These are phyloP conservation scores for Nomada ferruginata DNA, from an alignment of 2,888 invertebrate genomes.

Conservation along the genomic window DNA sequence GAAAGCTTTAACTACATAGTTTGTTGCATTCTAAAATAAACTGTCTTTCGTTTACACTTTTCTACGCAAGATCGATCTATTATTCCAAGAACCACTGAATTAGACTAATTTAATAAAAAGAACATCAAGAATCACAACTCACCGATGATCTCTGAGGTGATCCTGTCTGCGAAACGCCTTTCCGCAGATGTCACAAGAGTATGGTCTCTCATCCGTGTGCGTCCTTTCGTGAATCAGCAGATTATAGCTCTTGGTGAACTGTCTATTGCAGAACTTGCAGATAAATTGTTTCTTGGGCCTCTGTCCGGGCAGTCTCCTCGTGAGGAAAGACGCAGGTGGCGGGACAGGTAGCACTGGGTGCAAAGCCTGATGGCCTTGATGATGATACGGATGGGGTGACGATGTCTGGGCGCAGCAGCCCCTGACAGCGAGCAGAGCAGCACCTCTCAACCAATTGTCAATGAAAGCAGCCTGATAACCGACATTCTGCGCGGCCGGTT, in stretches of 20 bases:
- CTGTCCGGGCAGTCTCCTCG: constrained; percentile 90
- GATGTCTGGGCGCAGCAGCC: constrained; percentile 82
- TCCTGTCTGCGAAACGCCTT: constrained; percentile 99
- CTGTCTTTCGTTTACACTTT: too few relatives aligned
- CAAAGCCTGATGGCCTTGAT: constrained; percentile 61
- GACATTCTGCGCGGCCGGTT: constrained; percentile 68
- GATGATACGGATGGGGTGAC: constrained; percentile 81
- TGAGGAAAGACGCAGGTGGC: constrained; percentile 86
- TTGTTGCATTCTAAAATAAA: too few relatives aligned
- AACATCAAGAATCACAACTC: constrained; percentile 79
- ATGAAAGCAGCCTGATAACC: constrained; percentile 76
- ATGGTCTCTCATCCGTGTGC: constrained; percentile 98
- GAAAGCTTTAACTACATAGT: too few relatives aligned
- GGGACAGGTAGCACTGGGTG: constrained; percentile 76
- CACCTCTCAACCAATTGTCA: constrained; percentile 80
- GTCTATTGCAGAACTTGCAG: constrained; percentile 98
- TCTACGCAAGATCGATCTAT: too few relatives aligned
- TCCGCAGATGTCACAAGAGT: constrained; percentile 98
- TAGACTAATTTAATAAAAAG: too few relatives aligned
- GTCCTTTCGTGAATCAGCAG: constrained; percentile 98
- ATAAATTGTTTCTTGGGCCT: constrained; percentile 99
- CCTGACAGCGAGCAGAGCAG: constrained; percentile 78
- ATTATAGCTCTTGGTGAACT: constrained; percentile 99
- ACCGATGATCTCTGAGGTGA: constrained; percentile 96
- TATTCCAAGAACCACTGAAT: too few relatives aligned